A percentile compares a stretch with the other conserved stretches of the same genome.
phyloP scores from a whole-genome alignment of 2,113 vertebrate species.

The Myotis davidii region DNA sequence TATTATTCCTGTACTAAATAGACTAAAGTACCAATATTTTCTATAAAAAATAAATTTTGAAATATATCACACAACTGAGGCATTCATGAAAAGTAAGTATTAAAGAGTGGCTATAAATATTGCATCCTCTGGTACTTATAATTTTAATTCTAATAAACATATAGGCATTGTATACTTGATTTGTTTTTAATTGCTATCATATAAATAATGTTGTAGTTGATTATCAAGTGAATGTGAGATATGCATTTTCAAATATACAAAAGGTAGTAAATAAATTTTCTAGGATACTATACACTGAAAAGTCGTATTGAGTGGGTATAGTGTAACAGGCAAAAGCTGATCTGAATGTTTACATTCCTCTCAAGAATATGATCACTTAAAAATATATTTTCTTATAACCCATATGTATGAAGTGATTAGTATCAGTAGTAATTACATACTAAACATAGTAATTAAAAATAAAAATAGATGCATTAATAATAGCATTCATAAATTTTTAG shows the following conservation, averaged over 20 bases:
- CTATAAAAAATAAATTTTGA: background rate
- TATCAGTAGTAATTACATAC: background rate
- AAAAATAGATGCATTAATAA: background rate
- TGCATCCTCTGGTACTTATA: background rate
- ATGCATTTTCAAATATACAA: background rate
- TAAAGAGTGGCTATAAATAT: background rate
- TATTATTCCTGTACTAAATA: background rate
- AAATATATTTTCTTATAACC: background rate
- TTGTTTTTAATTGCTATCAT: background rate
- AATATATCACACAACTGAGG: background rate
- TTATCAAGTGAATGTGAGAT: background rate
- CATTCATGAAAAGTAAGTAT: background rate
- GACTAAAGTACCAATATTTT: background rate
- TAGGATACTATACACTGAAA: background rate
- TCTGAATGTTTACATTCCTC: background rate
- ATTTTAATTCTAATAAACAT: background rate
- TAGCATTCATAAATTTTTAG: background rate
- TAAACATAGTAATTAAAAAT: background rate
- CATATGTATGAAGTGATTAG: background rate
- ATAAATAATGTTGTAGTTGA: background rate
- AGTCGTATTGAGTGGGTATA: background rate
- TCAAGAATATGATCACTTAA: background rate
- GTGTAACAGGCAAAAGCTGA: background rate
- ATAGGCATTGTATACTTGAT: background rate
- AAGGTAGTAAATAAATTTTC: background rate